A percentile compares a stretch with the other conserved stretches of the same genome.
phyloP scores from a whole-genome alignment of 2,888 invertebrate genomes.

The Sarcophaga variegata region DNA sequence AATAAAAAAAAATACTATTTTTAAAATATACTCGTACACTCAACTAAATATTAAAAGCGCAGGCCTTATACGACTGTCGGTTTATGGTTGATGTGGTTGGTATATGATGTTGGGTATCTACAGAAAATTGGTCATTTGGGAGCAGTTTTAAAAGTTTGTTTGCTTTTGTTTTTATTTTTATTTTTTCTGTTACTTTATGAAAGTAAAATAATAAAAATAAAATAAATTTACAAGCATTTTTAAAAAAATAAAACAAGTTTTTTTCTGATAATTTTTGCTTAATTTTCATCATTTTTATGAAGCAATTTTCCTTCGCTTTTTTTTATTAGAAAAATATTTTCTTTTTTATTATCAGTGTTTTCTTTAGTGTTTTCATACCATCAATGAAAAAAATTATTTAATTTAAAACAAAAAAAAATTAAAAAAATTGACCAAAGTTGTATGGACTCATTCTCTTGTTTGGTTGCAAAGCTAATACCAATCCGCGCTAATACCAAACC shows the following conservation, averaged over 20 bases:
- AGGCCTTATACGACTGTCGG: slow-evolving; percentile 22
- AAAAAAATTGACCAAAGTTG: no score
- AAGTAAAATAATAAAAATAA: slow-evolving; percentile 24
- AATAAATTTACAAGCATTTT: background rate
- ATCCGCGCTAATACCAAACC: no score
- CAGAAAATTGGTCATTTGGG: slow-evolving; percentile 69
- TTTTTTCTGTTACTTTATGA: slow-evolving; percentile 44
- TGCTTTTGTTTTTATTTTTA: background rate
- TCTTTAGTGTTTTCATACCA: no score
- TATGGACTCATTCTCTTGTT: no score
- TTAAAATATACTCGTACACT: background rate
- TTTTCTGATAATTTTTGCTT: background rate
- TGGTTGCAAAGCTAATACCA: no score
- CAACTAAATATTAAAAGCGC: background rate
- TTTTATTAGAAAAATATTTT: background rate
- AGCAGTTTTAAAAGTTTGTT: slow-evolving; percentile 61
- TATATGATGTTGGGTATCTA: slow-evolving; percentile 33
- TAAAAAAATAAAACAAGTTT: slow-evolving; percentile 33
- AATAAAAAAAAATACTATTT: slow-evolving; percentile 24
- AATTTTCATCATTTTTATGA: slow-evolving; percentile 9
- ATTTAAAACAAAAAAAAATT: no score
- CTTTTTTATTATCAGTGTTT: no score
- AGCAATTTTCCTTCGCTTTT: slow-evolving; percentile 22
- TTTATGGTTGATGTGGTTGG: slow-evolving; percentile 7
- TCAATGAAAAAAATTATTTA: no score